Evolutionary conservation across 2,888 invertebrate genomes (phyloP), one percentile per base, ranked within the genome.

Genomic region (Lottia gigantea): DNA sequence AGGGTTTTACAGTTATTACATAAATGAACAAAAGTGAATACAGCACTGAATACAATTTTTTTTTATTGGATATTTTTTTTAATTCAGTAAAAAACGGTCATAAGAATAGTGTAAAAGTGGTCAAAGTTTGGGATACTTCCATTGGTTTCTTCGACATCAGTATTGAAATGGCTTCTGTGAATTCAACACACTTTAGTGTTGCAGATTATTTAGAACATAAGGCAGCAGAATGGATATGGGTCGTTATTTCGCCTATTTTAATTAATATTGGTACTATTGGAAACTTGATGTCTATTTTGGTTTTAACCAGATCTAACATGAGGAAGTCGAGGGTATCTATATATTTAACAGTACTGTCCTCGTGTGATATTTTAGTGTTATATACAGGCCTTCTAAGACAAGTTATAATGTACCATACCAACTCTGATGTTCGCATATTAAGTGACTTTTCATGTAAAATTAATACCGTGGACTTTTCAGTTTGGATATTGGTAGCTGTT

Each of bases 401-500:
- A 31, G 81, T 80, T 79, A 46, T 82, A 7, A 66, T 66, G 8
- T 71, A 70, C 45, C 67, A 77, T n/a, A 68, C 72, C 62, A 73
- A 76, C 0, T 64, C 71, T 15, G 84, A 84, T 63, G 69, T 84
- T 46, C 76, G 84, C 12, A 19, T 74, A 16, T 11, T 71, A 3
- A 76, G 74, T 31, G 63, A 63, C 14, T 66, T 71, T 3, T 71
- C 70, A 0, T 83, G 83, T 64, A 80, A 83, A 71, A 63, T 82
- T 4, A 78, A 85, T 71, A 68, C 76, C 7, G 72, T 83, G 0
- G 80, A 85, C 67, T 77, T 80, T 40, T 83, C 84, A 8, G 82
- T 82, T 0, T 86, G 86, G 86, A 78, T 85, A 19, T 74, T 86
- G 16, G 82, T 83, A 47, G 78, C 79, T 19, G 82, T 86, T 45